Percentiles rank a stretch among this genome's conserved stretches.
phyloP scores from a whole-genome alignment of 2,113 vertebrate species.

The Peromyscus polionotus region DNA sequence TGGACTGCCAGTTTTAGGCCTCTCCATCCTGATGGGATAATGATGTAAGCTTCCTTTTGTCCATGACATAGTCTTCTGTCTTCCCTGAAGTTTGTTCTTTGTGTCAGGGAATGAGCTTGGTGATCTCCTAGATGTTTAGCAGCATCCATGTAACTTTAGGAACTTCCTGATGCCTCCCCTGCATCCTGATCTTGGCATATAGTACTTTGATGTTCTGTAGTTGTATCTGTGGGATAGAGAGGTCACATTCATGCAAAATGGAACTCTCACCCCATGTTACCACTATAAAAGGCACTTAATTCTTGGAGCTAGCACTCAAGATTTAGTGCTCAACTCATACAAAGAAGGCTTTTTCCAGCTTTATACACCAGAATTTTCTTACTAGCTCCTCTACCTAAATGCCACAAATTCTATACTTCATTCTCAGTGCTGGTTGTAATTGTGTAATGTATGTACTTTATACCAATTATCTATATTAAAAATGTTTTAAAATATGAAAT shows the following conservation, averaged over 20 bases:
- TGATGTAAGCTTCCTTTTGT: not conserved
- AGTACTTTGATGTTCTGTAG: not conserved
- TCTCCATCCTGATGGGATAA: not conserved
- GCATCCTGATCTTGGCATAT: not conserved
- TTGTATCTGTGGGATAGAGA: not conserved
- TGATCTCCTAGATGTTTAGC: not conserved
- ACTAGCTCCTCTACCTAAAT: not conserved
- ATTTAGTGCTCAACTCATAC: not conserved
- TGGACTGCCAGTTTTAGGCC: not conserved
- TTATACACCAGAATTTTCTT: not conserved
- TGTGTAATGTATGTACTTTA: not conserved
- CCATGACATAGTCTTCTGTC: not conserved
- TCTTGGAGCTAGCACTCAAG: not conserved
- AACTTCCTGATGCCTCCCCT: not conserved
- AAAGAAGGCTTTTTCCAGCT: not conserved
- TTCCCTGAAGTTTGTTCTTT: not conserved
- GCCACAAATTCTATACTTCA: not conserved
- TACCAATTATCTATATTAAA: not conserved
- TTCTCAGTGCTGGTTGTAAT: not conserved
- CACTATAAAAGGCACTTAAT: not conserved
- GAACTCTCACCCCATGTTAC: not conserved
- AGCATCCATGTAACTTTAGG: not conserved
- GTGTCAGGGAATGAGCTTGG: not conserved
- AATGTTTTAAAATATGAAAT: not conserved
- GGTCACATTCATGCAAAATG: not conserved